Conservation (phyloP, 2,888 invertebrate species). For the Drosophila lacicola region DNA sequence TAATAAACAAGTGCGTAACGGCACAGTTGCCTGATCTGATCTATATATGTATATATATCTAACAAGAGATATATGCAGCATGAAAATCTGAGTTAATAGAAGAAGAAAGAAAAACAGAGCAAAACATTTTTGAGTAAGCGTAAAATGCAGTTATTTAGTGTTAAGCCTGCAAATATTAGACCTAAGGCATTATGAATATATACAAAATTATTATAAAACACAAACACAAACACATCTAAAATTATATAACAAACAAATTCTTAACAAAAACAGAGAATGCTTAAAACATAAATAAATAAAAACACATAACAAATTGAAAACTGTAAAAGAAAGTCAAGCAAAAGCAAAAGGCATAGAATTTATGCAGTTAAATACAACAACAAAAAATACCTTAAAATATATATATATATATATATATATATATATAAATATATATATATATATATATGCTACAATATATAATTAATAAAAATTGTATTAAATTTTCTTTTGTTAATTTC, state of each 20-base stretch:
- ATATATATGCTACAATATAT: too few relatives aligned
- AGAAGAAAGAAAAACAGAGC: conserved; percentile 5
- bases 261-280: conserved; percentile 38
- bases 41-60: conserved; percentile 10
- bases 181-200: conserved; percentile 58
- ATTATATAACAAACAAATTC: conserved; percentile 28
- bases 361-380: conserved; percentile 21
- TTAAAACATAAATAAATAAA: conserved; percentile 32
- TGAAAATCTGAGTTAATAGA: conserved; percentile 5
- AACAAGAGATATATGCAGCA: background rate
- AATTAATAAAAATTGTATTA: conserved; percentile 27
- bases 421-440: background rate
- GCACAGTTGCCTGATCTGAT: conserved; percentile 11
- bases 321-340: conserved; percentile 9
- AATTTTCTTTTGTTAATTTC: conserved; percentile 17
- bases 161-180: conserved; percentile 79
- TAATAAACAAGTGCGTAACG: conserved; percentile 34
- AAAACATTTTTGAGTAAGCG: conserved; percentile 55
- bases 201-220: conserved; percentile 24
- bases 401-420: background rate
- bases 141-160: conserved; percentile 80
- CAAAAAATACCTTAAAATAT: conserved; percentile 42
- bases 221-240: conserved; percentile 19
- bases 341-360: conserved; percentile 25
- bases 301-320: conserved; percentile 10